Evolutionary conservation across 2,888 invertebrate genomes (phyloP), one percentile per base, ranked within the genome.

Genomic region (Amphipoea lucens): DNA sequence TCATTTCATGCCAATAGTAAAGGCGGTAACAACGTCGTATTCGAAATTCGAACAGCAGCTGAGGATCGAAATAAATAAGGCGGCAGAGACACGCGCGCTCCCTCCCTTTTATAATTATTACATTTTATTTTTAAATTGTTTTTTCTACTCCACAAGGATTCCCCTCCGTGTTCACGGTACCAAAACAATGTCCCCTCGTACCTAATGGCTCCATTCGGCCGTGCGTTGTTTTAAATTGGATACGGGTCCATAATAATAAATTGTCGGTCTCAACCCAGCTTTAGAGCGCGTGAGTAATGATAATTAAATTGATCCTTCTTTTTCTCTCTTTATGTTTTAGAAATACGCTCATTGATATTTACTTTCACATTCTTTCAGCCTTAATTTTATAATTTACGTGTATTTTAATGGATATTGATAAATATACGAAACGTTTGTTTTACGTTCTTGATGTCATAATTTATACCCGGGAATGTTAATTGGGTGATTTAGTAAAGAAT

Each of bases 121-220:
- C 96, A 96, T 96, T 96, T 96, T 97, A 96, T 97, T 97, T 97
- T 96, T 96, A 96, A 96, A 97, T 96, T 96, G 96, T 96, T 96
- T 97, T 97, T 97, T 96, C 96, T 95, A 86, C 92, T 95, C 94
- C 95, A 93, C 94, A 94, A 94, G 93, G 94, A 95, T 95, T 95
- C 96, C 96, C 96, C 96, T 95, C 94, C 93, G 92, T 94, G 92
- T 94, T 94, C 92, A 92, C 90, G 91, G 91, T 94, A 93, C 92
- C 93, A 95, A 96, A 96, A 96, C 96, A 96, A 95, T 96, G 94
- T 93, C 92, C 94, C 96, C 94, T 92, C 93, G 92, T 92, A 92
- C 92, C 93, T 94, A 95, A 95, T 95, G 95, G 93, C 93, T 94
- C 93, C 94, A 94, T 95, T 95, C 94, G 94, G 90, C 92, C 95